Evolutionary conservation across 2,888 invertebrate genomes (phyloP), one percentile per base, ranked within the genome.

Genomic region (Danaus chrysippus): DNA sequence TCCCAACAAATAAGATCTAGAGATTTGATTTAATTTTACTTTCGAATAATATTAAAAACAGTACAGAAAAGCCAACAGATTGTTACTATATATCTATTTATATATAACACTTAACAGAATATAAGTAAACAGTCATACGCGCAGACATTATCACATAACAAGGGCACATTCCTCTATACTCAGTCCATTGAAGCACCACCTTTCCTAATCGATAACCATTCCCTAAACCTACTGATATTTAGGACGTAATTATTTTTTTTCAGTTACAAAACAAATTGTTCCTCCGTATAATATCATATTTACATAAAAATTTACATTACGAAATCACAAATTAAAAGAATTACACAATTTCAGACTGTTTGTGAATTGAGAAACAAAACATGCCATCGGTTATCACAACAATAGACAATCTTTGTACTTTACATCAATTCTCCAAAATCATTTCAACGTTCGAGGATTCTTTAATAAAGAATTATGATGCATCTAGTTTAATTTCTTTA

Each of bases 21-120:
- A 76, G 73, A 34, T 34, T 71, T 73, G 78, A 78, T 76, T 82
- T 80, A 43, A 34, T 34, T 34, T 34, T 34, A 34, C 23, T 34
- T 34, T 34, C 73, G 76, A 83, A 89, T 89, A 88, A 89, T 84
- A 89, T 88, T 88, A 90, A 88, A 88, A 90, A 89, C 84, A 84
- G 79, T 77, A 78, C 77, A 72, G 71, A 79, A 77, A 79, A 77
- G 77, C 79, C 79, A 84, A 84, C 80, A 72, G 81, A 76, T 74
- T 77, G 78, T 82, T 78, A 82, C 83, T 65, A 65, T 85, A 81
- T 74, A 80, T 78, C 73, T 80, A 83, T 83, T 81, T 84, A 85
- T 82, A 81, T 82, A 82, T 84, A 88, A 89, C 88, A 88, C 85
- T 87, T 88, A 87, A 34, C 62, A 73, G 70, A 73, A 82, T 79